phyloP scores from a whole-genome alignment of 64 coral and sea anemone genomes.

The Pocillopora damicornis region DNA sequence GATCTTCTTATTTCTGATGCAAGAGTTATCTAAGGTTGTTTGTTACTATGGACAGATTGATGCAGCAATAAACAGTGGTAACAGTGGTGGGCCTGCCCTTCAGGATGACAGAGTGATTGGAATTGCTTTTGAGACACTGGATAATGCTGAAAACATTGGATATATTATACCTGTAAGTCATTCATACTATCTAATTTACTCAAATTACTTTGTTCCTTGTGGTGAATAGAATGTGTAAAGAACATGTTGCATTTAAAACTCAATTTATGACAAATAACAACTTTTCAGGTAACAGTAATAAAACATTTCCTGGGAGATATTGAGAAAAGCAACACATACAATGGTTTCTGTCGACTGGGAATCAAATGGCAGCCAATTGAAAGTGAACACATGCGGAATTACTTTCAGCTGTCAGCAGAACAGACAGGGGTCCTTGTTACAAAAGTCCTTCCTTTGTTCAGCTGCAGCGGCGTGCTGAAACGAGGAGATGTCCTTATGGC shows the following conservation, averaged over 20 bases:
- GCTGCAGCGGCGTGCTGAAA: constrained; percentile 69
- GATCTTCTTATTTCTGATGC: background rate
- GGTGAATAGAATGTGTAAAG: too few species aligned
- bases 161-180: constrained; percentile 88
- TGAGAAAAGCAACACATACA: constrained; percentile 68
- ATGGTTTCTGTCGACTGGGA: constrained; percentile 85
- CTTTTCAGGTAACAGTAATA: constrained; percentile 71
- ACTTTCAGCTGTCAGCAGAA: constrained; percentile 69
- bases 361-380: constrained; percentile 98
- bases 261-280: background rate
- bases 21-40: background rate
- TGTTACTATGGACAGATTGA: constrained; percentile 63
- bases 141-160: constrained; percentile 94
- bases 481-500: constrained; percentile 90
- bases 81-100: constrained; percentile 86
- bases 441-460: constrained; percentile 80
- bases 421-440: constrained; percentile 82
- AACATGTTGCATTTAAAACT: too few species aligned
- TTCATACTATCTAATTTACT: background rate
- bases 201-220: too few species aligned
- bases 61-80: constrained; percentile 94
- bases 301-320: constrained; percentile 90
- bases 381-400: constrained; percentile 88
- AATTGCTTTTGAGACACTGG: constrained; percentile 93
- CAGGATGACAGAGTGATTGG: constrained; percentile 90